These are phyloP conservation scores for Acleris laterana DNA, from an alignment of 2,888 invertebrate species.

Conservation along the genomic window DNA sequence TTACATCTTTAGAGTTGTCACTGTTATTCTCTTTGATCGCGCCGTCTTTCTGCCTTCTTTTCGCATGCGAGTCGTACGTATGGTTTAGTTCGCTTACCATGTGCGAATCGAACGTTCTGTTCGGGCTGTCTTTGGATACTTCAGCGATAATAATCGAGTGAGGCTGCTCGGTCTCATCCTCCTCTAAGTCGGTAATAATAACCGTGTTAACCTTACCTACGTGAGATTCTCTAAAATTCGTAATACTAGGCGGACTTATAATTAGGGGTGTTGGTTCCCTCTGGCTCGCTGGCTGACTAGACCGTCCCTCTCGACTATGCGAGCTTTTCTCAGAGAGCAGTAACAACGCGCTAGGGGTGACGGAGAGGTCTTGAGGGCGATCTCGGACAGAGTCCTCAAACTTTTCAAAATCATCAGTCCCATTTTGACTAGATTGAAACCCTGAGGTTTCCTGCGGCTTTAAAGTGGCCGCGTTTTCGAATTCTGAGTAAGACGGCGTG, in stretches of 20 bases:
- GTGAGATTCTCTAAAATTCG: constrained; percentile 73
- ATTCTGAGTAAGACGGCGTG: constrained; percentile 65
- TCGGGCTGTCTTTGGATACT: constrained; percentile 58
- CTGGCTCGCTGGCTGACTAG: constrained; percentile 50
- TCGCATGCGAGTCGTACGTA: constrained; percentile 57
- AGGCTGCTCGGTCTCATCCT: constrained; percentile 76
- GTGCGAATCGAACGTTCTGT: constrained; percentile 57
- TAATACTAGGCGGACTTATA: constrained; percentile 53
- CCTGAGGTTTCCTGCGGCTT: constrained; percentile 65
- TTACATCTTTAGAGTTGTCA: constrained; percentile 34
- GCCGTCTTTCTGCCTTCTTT: constrained; percentile 37
- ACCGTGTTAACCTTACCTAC: constrained; percentile 52
- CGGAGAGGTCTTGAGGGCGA: constrained; percentile 69
- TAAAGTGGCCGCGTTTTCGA: constrained; percentile 60
- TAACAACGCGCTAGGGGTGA: constrained; percentile 64
- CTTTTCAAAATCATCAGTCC: constrained; percentile 64
- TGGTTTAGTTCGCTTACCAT: constrained; percentile 49
- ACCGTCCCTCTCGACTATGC: constrained; percentile 40
- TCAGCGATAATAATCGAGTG: constrained; percentile 78
- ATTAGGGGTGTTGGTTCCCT: constrained; percentile 44
- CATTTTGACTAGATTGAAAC: constrained; percentile 62
- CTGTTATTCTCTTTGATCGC: constrained; percentile 38
- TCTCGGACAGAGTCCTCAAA: constrained; percentile 64
- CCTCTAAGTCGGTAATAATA: constrained; percentile 66
- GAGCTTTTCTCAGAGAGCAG: constrained; percentile 62